Evolutionary conservation across 2,797 vertebrate genomes (phyloP).

Genomic region (Tiaroga cobitis): DNA sequence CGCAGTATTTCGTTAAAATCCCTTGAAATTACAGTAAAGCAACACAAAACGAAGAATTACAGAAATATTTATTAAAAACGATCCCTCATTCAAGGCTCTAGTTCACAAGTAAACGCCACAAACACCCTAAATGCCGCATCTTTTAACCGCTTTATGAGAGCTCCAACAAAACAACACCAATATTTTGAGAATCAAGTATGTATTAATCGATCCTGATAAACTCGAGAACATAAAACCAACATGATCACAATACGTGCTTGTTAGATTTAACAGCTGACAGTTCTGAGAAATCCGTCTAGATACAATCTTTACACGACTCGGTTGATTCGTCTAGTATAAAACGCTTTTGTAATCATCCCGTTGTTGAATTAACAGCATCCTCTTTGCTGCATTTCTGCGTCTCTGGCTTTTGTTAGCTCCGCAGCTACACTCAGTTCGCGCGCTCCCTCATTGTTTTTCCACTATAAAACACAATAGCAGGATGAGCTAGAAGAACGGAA

Average conservation of each 20-base stretch:
- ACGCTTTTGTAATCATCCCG: not conserved
- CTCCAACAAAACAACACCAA: not conserved
- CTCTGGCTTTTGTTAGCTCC: slow-evolving; percentile 34
- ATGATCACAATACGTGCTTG: not conserved
- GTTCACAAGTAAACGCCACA: not conserved
- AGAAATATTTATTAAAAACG: not conserved
- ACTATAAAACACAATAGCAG: not conserved
- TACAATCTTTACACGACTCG: rapidly evolving
- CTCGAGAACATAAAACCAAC: too few relatives aligned
- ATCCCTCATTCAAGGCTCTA: not conserved
- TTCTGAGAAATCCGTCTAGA: not conserved
- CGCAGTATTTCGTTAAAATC: not conserved
- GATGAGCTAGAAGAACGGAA: not conserved
- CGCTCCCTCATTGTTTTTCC: not conserved
- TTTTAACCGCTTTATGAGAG: not conserved
- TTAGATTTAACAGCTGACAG: not conserved
- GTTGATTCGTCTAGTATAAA: not conserved
- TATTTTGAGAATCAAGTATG: not conserved
- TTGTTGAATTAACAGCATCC: not conserved
- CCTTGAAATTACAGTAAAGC: not conserved
- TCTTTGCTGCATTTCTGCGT: not conserved
- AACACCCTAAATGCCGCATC: not conserved
- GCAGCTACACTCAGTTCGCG: slow-evolving; percentile 14
- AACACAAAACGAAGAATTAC: not conserved
- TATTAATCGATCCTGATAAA: not conserved